These are phyloP conservation scores for Diplogasteroides magnus DNA, from an alignment of 1,140 invertebrate species.

Conservation along the genomic window DNA sequence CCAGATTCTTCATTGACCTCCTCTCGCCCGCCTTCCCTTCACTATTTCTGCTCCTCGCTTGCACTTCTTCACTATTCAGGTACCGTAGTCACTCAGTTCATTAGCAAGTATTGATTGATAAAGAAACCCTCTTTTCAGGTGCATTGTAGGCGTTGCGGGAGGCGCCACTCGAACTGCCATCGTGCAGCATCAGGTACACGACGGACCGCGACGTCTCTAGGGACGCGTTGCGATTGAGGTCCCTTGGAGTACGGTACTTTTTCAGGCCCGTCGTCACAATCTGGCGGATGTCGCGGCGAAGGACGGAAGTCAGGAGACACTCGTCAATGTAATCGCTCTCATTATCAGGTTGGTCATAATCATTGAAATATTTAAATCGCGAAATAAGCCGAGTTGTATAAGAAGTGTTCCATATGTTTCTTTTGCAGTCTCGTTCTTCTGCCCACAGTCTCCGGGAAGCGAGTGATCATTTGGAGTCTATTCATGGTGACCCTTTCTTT, in stretches of 20 bases:
- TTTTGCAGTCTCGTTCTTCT: too few relatives aligned
- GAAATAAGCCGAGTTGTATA: conserved; percentile 20
- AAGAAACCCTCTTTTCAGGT: conserved; percentile 64
- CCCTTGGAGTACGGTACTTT: too few relatives aligned
- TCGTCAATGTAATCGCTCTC: conserved; percentile 81
- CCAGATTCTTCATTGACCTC: conserved; percentile 70
- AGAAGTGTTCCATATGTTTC: conserved; percentile 25
- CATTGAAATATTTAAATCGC: neutral
- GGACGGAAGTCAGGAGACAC: conserved; percentile 90
- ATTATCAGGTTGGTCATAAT: conserved; percentile 63
- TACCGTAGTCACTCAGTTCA: too few relatives aligned
- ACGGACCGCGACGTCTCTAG: neutral
- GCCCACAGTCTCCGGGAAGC: conserved; percentile 46
- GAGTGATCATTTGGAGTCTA: conserved; percentile 66
- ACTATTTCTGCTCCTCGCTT: conserved; percentile 57
- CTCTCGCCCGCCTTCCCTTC: conserved; percentile 62
- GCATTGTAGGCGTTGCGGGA: conserved; percentile 76
- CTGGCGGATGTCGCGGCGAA: conserved; percentile 87
- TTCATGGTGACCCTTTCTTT: too few relatives aligned
- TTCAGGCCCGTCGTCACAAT: conserved; percentile 74
- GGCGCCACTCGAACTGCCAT: conserved; percentile 83
- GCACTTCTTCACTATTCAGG: too few relatives aligned
- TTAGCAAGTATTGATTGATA: too few relatives aligned
- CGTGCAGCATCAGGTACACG: conserved; percentile 75
- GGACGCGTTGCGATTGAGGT: neutral